A percentile compares a stretch with the other conserved stretches of the same genome.
Conservation (phyloP, 2,888 invertebrate species). For the Bellardia bayeri region DNA sequence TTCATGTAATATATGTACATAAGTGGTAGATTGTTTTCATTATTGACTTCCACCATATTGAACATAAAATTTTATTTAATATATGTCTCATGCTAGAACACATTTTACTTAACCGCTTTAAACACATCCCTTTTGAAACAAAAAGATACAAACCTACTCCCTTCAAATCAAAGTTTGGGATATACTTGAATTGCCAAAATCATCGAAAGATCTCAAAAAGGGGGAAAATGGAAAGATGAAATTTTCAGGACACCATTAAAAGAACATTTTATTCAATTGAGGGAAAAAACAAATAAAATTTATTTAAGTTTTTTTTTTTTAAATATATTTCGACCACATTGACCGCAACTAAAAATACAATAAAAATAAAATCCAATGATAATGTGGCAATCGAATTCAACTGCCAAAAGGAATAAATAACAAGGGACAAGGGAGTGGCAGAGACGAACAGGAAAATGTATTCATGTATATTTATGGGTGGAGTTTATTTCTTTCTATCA, state of each 20-base stretch:
- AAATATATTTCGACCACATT: constrained; percentile 76
- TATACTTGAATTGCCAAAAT: constrained; percentile 28
- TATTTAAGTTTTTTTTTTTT: constrained; percentile 73
- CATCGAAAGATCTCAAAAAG: constrained; percentile 1
- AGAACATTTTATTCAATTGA: constrained; percentile 82
- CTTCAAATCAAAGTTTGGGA: background rate
- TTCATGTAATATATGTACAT: no score
- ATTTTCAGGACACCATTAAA: constrained; percentile 77
- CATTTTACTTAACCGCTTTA: constrained; percentile 4
- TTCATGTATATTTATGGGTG: constrained; percentile 64
- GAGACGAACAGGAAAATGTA: background rate
- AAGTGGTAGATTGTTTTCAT: background rate
- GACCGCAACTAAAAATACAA: constrained; percentile 76
- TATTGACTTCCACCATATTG: background rate
- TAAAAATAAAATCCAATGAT: constrained; percentile 80
- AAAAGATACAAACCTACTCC: background rate
- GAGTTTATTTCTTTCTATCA: constrained; percentile 63
- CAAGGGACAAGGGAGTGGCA: constrained; percentile 13
- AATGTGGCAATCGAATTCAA: constrained; percentile 65
- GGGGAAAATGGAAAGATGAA: constrained; percentile 3
- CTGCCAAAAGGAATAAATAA: constrained; percentile 57
- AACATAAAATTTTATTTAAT: background rate
- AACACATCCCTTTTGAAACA: background rate
- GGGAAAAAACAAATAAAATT: constrained; percentile 82
- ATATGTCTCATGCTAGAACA: background rate